phyloP scores from a whole-genome alignment of 1,140 invertebrate genomes.

The Anthonomus grandis region DNA sequence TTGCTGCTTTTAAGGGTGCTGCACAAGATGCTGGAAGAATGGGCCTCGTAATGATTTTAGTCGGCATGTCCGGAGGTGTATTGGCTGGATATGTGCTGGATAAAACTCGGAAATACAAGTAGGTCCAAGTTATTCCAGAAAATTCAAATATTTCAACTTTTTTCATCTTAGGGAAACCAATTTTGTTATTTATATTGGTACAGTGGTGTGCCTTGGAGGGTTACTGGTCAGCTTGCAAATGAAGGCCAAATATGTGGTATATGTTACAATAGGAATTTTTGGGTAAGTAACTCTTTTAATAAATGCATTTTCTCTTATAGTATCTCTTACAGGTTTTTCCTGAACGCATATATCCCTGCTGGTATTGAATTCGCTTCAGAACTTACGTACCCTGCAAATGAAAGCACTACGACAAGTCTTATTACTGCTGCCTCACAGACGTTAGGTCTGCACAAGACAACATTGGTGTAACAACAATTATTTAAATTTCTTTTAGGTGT shows the following conservation, averaged over 20 bases:
- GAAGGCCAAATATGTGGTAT: slow-evolving; percentile 27
- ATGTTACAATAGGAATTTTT: slow-evolving; percentile 29
- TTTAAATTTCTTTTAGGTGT: slow-evolving; percentile 16
- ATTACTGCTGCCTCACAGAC: slow-evolving; percentile 32
- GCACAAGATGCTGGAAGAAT: slow-evolving; percentile 58
- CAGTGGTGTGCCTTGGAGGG: slow-evolving; percentile 18
- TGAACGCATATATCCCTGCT: slow-evolving; percentile 31
- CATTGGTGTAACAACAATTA: no score
- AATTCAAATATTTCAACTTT: neutral
- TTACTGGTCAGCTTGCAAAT: slow-evolving; percentile 31
- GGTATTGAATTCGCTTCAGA: slow-evolving; percentile 39
- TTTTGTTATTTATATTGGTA: slow-evolving; percentile 26
- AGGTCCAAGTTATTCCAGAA: slow-evolving; percentile 11
- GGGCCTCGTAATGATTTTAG: slow-evolving; percentile 65
- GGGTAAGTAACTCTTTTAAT: slow-evolving; percentile 27
- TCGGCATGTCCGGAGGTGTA: slow-evolving; percentile 68
- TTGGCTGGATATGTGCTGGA: slow-evolving; percentile 68
- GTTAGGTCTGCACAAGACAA: no score
- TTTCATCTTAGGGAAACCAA: slow-evolving; percentile 32
- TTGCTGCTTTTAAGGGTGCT: slow-evolving; percentile 23
- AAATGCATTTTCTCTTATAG: neutral
- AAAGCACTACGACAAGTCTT: slow-evolving; percentile 37
- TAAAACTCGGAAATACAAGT: slow-evolving; percentile 55
- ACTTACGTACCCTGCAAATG: slow-evolving; percentile 36
- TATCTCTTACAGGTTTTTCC: slow-evolving; percentile 32